Percentiles rank a stretch among this genome's conserved stretches.
phyloP scores from a whole-genome alignment of 1,140 invertebrate species.

The Nylanderia fulva region DNA sequence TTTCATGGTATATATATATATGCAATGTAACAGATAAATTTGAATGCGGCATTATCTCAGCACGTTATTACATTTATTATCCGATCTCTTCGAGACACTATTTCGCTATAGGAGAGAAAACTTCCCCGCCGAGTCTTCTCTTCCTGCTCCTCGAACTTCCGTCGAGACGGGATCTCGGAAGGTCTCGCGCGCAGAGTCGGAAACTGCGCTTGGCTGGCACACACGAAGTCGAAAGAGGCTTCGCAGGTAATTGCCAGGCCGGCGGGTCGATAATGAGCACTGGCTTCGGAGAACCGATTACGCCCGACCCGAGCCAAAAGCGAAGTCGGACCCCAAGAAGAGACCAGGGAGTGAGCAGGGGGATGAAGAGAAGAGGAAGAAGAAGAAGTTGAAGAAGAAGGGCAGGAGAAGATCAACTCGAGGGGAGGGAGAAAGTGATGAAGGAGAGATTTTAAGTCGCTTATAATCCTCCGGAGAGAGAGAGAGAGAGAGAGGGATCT shows the following conservation, averaged over 20 bases:
- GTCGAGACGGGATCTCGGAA: slow-evolving; percentile 72
- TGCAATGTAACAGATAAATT: slow-evolving; percentile 1
- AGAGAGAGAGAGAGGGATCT: no score
- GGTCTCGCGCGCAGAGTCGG: slow-evolving; percentile 72
- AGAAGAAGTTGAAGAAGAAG: slow-evolving; percentile 47
- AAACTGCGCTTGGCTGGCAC: slow-evolving; percentile 77
- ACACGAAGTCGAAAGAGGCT: slow-evolving; percentile 81
- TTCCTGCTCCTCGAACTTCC: slow-evolving; percentile 56
- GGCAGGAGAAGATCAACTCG: slow-evolving; percentile 7
- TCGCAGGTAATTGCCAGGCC: slow-evolving; percentile 86
- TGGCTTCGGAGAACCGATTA: slow-evolving; percentile 86
- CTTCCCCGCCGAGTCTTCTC: slow-evolving; percentile 20
- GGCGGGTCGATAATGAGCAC: slow-evolving; percentile 86
- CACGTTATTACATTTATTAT: slow-evolving; percentile 25
- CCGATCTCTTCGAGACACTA: background rate
- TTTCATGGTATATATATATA: no score
- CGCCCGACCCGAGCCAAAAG: slow-evolving; percentile 84
- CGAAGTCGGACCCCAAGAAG: slow-evolving; percentile 78
- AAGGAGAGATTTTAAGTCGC: slow-evolving; percentile 55
- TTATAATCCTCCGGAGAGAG: slow-evolving; percentile 52
- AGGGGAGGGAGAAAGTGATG: slow-evolving; percentile 48
- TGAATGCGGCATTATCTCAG: background rate
- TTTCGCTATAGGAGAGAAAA: slow-evolving; percentile 11
- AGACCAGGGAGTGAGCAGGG: slow-evolving; percentile 58
- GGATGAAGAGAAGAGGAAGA: slow-evolving; percentile 51